Conservation (phyloP, 2,113 vertebrate genomes). For the Verasper variegatus region DNA sequence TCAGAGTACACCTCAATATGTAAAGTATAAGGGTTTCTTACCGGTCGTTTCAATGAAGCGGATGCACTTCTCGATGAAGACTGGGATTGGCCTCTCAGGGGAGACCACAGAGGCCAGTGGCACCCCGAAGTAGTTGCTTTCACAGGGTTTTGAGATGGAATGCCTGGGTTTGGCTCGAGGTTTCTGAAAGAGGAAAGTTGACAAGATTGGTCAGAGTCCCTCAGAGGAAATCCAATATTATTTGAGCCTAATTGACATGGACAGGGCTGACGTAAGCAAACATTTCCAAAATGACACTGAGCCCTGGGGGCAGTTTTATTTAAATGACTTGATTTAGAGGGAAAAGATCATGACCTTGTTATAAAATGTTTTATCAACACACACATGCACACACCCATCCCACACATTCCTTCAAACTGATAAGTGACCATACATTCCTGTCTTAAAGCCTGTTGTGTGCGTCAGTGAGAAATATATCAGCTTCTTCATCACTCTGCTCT, state of each 20-base stretch:
- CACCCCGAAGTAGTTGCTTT: constrained; percentile 94
- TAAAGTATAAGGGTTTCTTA: constrained; percentile 65
- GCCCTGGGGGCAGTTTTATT: neutral
- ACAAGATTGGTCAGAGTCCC: constrained; percentile 12
- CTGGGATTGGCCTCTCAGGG: constrained; percentile 88
- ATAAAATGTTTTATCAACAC: neutral
- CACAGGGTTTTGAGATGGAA: constrained; percentile 91
- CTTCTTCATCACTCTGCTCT: constrained; percentile 17
- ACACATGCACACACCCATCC: constrained; percentile 3
- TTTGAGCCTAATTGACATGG: constrained; percentile 1
- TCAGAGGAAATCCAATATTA: constrained; percentile 6
- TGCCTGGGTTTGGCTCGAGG: constrained; percentile 89
- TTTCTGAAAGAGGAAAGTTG: constrained; percentile 81
- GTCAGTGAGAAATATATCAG: constrained; percentile 51
- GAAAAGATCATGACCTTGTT: constrained; percentile 15
- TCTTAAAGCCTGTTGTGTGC: constrained; percentile 34
- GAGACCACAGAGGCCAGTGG: constrained; percentile 88
- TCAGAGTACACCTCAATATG: neutral
- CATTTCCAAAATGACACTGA: constrained; percentile 12
- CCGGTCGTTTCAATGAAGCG: constrained; percentile 94
- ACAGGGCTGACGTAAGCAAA: constrained; percentile 10
- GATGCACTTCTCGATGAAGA: constrained; percentile 96
- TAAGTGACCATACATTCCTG: constrained; percentile 62
- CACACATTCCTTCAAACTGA: constrained; percentile 55
- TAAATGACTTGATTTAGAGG: constrained; percentile 14